These are phyloP conservation scores for Lithosia quadra DNA, from an alignment of 2,888 invertebrate species.

Conservation along the genomic window DNA sequence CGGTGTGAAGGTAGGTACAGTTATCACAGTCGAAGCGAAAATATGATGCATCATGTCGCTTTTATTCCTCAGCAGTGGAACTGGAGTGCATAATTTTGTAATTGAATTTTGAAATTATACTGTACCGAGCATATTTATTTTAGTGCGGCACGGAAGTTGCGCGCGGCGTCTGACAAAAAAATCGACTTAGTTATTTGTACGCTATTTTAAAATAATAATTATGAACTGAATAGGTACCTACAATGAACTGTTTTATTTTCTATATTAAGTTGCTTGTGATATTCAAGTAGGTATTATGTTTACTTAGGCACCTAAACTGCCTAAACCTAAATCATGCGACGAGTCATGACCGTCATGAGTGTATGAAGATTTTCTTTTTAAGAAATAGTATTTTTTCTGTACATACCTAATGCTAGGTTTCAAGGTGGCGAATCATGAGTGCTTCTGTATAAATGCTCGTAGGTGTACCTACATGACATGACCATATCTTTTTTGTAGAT, in stretches of 20 bases:
- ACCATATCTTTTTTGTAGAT: no score
- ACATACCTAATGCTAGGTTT: no score
- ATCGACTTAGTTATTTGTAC: neutral
- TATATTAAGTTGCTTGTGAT: neutral
- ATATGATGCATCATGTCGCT: neutral
- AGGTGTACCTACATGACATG: neutral
- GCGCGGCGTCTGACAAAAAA: neutral
- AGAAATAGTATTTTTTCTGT: no score
- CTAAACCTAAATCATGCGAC: no score
- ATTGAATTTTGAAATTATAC: neutral
- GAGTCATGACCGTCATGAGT: no score
- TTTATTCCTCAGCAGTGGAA: neutral
- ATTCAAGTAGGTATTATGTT: no score
- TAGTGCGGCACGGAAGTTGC: neutral
- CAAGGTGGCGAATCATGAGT: no score
- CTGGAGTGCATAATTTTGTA: neutral
- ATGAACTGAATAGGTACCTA: neutral
- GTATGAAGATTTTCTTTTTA: no score
- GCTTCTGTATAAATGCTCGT: no score
- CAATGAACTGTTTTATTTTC: neutral
- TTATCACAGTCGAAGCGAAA: neutral
- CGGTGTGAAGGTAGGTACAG: neutral
- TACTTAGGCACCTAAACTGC: no score
- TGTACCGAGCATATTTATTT: neutral
- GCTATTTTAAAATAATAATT: neutral